phyloP scores from a whole-genome alignment of 2,113 vertebrate genomes.

The Alligator sinensis region DNA sequence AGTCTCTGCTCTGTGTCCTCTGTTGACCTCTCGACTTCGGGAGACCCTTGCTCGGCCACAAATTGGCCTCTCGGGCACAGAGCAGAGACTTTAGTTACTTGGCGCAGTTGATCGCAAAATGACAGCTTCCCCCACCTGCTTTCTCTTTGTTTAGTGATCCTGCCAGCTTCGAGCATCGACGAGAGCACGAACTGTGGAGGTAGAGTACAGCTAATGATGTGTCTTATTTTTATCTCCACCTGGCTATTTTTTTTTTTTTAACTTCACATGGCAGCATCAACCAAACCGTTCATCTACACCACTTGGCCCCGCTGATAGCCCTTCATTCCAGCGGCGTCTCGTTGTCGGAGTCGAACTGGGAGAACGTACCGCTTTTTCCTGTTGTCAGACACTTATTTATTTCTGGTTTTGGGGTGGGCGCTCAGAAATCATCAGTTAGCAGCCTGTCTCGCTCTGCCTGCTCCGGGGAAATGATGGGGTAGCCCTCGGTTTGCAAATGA shows the following conservation, averaged over 20 bases:
- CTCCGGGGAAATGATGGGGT: constrained; percentile 23
- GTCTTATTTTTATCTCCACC: constrained; percentile 70
- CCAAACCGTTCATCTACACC: constrained; percentile 69
- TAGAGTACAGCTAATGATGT: constrained; percentile 78
- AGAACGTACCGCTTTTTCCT: constrained; percentile 41
- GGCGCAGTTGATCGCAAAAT: constrained; percentile 48
- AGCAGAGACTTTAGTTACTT: constrained; percentile 49
- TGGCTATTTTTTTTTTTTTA: constrained; percentile 55
- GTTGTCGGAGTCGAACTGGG: constrained; percentile 61
- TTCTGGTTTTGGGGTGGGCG: constrained; percentile 16
- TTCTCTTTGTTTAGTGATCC: constrained; percentile 87
- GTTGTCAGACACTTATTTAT: constrained; percentile 62
- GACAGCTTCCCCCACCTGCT: constrained; percentile 38
- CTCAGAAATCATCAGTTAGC: constrained; percentile 52
- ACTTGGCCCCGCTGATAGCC: constrained; percentile 61
- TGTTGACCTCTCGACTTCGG: constrained; percentile 1
- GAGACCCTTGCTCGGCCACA: constrained; percentile 31
- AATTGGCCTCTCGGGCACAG: constrained; percentile 8
- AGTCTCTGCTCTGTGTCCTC: constrained; percentile 14
- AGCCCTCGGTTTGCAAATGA: not conserved
- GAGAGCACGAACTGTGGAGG: constrained; percentile 91
- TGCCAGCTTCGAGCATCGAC: constrained; percentile 94
- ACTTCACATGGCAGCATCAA: constrained; percentile 36
- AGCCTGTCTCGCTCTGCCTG: constrained; percentile 2
- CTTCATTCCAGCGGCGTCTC: constrained; percentile 72